Evolutionary conservation across 2,888 invertebrate species (phyloP), one percentile per base, ranked within the genome.

Genomic region (Emmelina monodactyla): DNA sequence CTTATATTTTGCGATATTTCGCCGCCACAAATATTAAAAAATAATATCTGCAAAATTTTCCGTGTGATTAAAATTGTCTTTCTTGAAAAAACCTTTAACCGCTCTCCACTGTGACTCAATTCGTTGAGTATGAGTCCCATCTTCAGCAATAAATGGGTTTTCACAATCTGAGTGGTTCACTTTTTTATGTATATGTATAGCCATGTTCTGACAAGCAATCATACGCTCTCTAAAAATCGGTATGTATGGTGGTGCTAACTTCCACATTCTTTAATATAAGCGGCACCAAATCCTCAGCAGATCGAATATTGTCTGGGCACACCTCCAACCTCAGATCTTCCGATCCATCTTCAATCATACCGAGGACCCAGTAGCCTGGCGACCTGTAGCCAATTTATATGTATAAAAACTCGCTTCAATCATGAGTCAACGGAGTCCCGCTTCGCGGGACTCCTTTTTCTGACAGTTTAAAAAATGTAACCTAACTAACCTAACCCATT

Each of bases 261-360:
- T 16, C 25, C 31, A 47, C 47, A 46, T 50, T 45, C 14, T 50
- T 50, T 38, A 46, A 19, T 14, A 47, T 48, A 1, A 53, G 35
- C 22, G 48, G 42, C 37, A 51, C 38, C 37, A 51, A 32, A 5
- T 48, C 31, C 5, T 47, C 47, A 2, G 49, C 43, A 2, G 33
- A 33, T 4, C 47, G 34, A 1, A 35, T 34, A 40, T 51, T 50
- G 4, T 48, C 40, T 9, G 49, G 50, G 38, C 52, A 53, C 25
- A 53, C 43, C 40, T 53, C 50, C 9, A 56, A 14, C 0, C 52
- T 25, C 1, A 54, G 25, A 14, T 54, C 53, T 4, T 54, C 45
- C 14, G 28, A 41, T 1, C 46, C 42, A 39, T 51, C 45, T 22
- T 51, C 46, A 1, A 52, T 49, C 37, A 51, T 40, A 2, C 53